Evolutionary conservation across 1,140 invertebrate genomes (phyloP), one percentile per base, ranked within the genome.

Genomic region (Phymastichus coffea): DNA sequence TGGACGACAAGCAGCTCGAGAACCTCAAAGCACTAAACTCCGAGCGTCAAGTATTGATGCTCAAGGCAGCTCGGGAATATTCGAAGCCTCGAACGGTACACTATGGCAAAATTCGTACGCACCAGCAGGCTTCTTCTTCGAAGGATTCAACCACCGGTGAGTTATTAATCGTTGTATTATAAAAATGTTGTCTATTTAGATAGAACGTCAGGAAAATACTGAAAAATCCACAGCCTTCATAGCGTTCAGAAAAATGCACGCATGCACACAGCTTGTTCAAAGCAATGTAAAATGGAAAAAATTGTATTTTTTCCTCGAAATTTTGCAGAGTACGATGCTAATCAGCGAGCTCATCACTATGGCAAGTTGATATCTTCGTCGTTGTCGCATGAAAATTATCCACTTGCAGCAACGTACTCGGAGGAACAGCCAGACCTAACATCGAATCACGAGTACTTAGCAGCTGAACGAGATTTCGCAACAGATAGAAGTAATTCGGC

Each of bases 51-150:
- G 63, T 57, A 20, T 15, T 68, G 7, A 64, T 65, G 63, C 20
- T 67, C 3, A 63, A 72, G 26, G 58, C 61, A 2, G 61, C 64
- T 3, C 60, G 66, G 3, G 65, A 70, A 33, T 72, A 69, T 43
- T 38, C 66, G 4, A 64, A 69, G 47, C 66, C 70, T 10, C 63
- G 69, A 53, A 64, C 63, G 22, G 58, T 71, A 54, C 70, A 73
- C 60, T 74, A 70, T 57, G 73, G 70, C 17, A 72, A 75, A 62
- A 66, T 74, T 38, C 70, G 72, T 46, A 72, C 69, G 14, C 70
- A 71, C 48, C 71, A 69, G 61, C 30, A 57, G 22, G 46, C 44
- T 2, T 44, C 17, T 2, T 47, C 53, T 0, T 2, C 35, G 55
- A 57, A 3, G 55, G n/a, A 57, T 64, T 64, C 44, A 59, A 66